phyloP scores from a whole-genome alignment of 2,888 invertebrate species.

The Neoitamus cyanurus region DNA sequence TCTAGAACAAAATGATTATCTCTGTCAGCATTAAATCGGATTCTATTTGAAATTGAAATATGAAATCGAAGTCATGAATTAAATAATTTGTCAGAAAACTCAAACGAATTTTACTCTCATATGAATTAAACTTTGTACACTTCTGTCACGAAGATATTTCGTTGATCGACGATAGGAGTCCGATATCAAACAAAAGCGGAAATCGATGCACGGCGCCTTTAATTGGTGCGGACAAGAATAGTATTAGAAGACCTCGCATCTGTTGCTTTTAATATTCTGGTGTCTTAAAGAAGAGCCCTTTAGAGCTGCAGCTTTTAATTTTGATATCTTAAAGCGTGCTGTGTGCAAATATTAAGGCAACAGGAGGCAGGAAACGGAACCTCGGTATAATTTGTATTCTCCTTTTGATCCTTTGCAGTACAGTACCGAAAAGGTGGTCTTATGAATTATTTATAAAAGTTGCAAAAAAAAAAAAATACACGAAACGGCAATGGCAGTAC shows the following conservation, averaged over 20 bases:
- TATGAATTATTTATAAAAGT: background rate
- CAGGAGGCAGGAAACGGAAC: background rate
- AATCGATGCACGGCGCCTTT: background rate
- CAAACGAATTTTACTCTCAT: too few species aligned
- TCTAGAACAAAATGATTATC: too few species aligned
- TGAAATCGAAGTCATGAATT: too few species aligned
- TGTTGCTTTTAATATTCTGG: background rate
- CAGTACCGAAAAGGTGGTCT: background rate
- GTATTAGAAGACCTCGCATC: background rate
- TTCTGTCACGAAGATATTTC: too few species aligned
- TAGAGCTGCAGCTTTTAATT: background rate
- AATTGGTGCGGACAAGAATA: background rate
- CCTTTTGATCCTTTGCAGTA: background rate
- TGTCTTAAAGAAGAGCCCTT: background rate
- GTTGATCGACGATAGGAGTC: too few species aligned
- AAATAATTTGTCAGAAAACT: too few species aligned
- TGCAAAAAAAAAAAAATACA: background rate
- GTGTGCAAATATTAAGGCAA: background rate
- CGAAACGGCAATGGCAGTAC: too few species aligned
- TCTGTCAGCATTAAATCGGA: too few species aligned
- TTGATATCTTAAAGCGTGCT: background rate
- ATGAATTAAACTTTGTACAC: too few species aligned
- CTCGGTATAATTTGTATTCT: background rate
- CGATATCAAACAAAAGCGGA: too few species aligned
- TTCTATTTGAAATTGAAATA: too few species aligned